Evolutionary conservation across 2,113 vertebrate genomes (phyloP).

Genomic region (Harpagus bidentatus): DNA sequence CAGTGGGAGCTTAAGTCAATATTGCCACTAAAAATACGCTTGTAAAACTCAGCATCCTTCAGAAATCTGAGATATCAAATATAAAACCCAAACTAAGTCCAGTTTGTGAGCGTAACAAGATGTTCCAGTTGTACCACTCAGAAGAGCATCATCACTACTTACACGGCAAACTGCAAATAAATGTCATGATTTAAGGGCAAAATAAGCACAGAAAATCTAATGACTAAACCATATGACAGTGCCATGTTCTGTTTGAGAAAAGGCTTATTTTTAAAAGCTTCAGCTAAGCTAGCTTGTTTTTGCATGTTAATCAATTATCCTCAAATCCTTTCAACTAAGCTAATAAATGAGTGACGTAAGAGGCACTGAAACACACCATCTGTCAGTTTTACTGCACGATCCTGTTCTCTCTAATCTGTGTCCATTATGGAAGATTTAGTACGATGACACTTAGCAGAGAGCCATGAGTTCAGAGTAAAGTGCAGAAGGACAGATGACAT

Average conservation of each 20-base stretch:
- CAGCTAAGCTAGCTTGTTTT: conserved; percentile 4
- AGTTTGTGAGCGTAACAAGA: neutral
- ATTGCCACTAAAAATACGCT: neutral
- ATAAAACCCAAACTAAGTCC: neutral
- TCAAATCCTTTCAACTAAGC: conserved; percentile 25
- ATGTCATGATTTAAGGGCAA: neutral
- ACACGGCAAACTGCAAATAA: neutral
- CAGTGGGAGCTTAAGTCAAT: neutral
- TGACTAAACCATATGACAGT: neutral
- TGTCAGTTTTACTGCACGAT: neutral
- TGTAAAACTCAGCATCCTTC: neutral
- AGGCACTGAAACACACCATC: neutral
- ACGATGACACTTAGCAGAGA: neutral
- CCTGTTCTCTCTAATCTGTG: neutral
- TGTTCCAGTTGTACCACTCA: neutral
- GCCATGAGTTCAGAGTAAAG: neutral
- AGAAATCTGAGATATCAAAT: neutral
- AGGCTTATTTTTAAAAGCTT: neutral
- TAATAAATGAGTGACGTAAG: neutral
- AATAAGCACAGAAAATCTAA: neutral
- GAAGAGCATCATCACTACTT: neutral
- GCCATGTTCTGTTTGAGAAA: neutral
- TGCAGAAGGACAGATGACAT: neutral
- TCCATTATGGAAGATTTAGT: neutral
- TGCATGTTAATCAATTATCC: conserved; percentile 1